Evolutionary conservation across 2,888 invertebrate genomes (phyloP), one percentile per base, ranked within the genome.

Genomic region (Erannis defoliaria): DNA sequence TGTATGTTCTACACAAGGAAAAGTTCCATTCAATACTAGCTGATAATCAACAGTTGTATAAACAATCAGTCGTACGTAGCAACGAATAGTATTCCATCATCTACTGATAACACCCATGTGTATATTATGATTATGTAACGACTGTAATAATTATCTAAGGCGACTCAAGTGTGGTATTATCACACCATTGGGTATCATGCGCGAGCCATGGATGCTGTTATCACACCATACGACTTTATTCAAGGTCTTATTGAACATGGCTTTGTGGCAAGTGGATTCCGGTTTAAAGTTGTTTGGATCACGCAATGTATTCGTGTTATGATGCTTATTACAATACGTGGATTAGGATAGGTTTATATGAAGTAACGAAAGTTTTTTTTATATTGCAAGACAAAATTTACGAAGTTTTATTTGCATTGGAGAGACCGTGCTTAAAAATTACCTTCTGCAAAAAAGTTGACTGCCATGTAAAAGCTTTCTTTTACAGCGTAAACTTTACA

Each of bases 11-110:
- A 9, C n/a, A 38, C 18, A 6, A 18, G 16, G 10, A 2, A 6
- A 38, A 0, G n/a, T 37, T 37, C 16, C 37, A 37, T 14, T 16
- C 16, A 16, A 37, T 33, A 12, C 16, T 16, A n/a, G 21, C 19
- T 19, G 12, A 19, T 40, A 18, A 42, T 42, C n/a, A 38, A 38
- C 21, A 42, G 42, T 21, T n/a, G 42, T 12, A 21, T 21, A 21
- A 42, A 42, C n/a, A 42, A 2, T 19, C 1, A 4, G 12, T 10
- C 4, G 38, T 19, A 38, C 5, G 12, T 12, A 40, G 1, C 37
- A 21, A 19, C 40, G 23, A 9, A 35, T 21, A 38, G 8, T 31
- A 48, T 10, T 40, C 12, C 33, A 49, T 56, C 56, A 48, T 21
- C 12, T 12, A 42, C 6, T 23, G 40, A 56, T 40, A 56, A 55